Evolutionary conservation across 2,797 vertebrate genomes (phyloP), one percentile per base, ranked within the genome.

Genomic region (Diglossa cyanea): DNA sequence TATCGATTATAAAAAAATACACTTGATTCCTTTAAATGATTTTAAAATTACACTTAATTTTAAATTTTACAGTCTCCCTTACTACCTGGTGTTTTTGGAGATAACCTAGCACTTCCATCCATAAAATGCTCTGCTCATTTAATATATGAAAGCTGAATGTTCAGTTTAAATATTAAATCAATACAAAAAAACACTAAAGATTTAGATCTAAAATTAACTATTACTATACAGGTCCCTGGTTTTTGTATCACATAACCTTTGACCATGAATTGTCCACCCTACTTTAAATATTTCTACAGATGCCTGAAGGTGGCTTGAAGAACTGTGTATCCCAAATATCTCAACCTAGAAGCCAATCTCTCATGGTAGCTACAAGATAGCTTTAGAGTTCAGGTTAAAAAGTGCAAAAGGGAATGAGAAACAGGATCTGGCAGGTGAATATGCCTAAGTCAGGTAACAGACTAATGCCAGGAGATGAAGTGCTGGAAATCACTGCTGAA

Each of bases 401-500:
- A 92, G 93, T 96, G 93, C 84, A 88, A 94, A 96, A 93, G 91
- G 63, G 94, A 95, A 86, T 95, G 94, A 94, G 83, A 95, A 95
- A 91, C 74, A 75, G 96, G 93, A 93, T 89, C 91, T 95, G 90
- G 86, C 93, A 85, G 79, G 65, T 96, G 90, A 86, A 94, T 91
- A 94, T 60, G 58, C 75, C 72, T 93, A 50, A 86, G 45, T 88
- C 78, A 79, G 96, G 91, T 94, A 94, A 90, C 86, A 93, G 87
- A 86, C 88, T 94, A 87, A 93, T 94, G 93, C 91, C 93, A 92
- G 94, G 95, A 96, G 91, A 95, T 93, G 93, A 93, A 95, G 92
- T 91, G 82, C 95, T 94, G 94, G 91, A 94, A 91, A 91, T 92
- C 92, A 95, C 87, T 96, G 89, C 94, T 94, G 94, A 92, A 86